These are phyloP conservation scores for Acromyrmex charruanus DNA, from an alignment of 1,140 invertebrate species.

Conservation along the genomic window DNA sequence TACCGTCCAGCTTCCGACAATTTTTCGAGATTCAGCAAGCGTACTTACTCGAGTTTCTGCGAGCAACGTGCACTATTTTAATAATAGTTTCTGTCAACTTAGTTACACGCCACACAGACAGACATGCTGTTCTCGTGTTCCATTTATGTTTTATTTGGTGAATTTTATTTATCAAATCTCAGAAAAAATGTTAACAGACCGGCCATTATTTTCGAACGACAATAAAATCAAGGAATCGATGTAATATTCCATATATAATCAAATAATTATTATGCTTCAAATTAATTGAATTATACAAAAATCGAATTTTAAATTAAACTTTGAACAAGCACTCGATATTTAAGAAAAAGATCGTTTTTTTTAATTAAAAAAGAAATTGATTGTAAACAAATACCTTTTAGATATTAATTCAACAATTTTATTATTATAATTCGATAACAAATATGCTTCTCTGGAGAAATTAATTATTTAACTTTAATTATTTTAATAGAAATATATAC, in stretches of 20 bases:
- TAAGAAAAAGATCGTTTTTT: not conserved
- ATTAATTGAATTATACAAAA: not conserved
- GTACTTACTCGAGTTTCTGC: conserved; percentile 28
- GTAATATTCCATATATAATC: not conserved
- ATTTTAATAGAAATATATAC: not conserved
- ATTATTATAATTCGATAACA: not conserved
- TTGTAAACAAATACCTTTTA: not conserved
- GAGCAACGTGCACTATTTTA: conserved; percentile 31
- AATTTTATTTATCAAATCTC: conserved; percentile 41
- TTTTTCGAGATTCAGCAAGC: conserved; percentile 34
- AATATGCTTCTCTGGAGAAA: not conserved
- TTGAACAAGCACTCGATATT: not conserved
- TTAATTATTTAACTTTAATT: not conserved
- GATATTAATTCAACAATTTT: not conserved
- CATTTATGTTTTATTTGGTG: conserved; percentile 23
- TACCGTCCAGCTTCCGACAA: not conserved
- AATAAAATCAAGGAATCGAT: not conserved
- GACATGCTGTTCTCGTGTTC: conserved; percentile 12
- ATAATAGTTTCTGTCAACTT: conserved; percentile 54
- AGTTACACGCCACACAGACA: conserved; percentile 11
- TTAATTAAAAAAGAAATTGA: not conserved
- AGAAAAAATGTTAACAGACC: not conserved
- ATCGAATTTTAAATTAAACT: not conserved
- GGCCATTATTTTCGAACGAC: not conserved
- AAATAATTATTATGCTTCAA: not conserved